phyloP scores from a whole-genome alignment of 53 echinoderm and acorn worm species.

The Antedon mediterranea region DNA sequence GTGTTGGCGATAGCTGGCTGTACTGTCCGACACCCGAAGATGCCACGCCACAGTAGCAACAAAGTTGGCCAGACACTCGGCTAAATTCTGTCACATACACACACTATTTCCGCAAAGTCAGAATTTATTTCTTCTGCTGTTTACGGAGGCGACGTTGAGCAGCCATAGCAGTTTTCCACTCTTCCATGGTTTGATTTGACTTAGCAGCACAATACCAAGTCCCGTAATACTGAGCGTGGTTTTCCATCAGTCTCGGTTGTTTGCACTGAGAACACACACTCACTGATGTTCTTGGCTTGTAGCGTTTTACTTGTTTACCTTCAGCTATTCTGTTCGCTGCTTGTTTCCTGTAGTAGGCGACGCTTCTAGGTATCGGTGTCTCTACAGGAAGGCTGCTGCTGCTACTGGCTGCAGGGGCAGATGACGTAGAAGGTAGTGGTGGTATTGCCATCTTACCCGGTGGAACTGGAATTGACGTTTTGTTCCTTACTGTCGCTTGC shows the following conservation, averaged over 20 bases:
- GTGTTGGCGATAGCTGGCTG: background rate
- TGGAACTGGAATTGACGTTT: background rate
- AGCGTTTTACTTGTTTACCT: no score
- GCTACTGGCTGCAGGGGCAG: background rate
- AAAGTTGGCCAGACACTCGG: no score
- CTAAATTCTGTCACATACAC: no score
- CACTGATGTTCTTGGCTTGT: background rate
- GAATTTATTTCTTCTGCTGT: no score
- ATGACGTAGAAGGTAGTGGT: background rate
- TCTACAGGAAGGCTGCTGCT: background rate
- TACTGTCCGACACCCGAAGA: no score
- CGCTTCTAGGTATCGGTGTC: slow-evolving; percentile 12
- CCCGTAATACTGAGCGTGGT: slow-evolving; percentile 22
- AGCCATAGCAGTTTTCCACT: slow-evolving; percentile 11
- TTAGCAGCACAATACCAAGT: slow-evolving; percentile 23
- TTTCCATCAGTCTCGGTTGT: background rate
- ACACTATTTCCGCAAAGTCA: no score
- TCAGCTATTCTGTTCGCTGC: background rate
- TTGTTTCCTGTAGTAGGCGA: background rate
- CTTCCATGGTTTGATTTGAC: background rate
- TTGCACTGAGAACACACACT: slow-evolving; percentile 14
- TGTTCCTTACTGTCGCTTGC: background rate
- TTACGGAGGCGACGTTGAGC: background rate
- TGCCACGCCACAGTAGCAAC: no score
- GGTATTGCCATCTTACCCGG: background rate